Conservation (phyloP, 2,888 invertebrate genomes). For the Orgyia antiqua region DNA sequence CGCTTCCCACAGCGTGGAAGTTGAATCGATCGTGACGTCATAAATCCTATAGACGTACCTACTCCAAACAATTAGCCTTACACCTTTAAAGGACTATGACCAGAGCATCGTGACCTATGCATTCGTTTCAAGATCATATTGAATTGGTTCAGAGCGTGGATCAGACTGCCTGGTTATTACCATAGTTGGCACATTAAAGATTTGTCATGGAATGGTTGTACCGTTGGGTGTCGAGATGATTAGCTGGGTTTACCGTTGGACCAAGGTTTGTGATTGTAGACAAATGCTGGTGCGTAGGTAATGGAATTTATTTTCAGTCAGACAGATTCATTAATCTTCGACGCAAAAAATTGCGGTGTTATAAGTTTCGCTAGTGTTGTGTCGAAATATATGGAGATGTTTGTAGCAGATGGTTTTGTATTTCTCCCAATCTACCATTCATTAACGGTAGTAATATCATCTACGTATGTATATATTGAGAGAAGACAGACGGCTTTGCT, state of each 20-base stretch:
- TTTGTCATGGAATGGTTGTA: conserved; percentile 48
- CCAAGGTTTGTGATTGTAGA: conserved; percentile 8
- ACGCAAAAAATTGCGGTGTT: not conserved
- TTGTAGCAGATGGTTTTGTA: no score
- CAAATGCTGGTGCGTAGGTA: conserved; percentile 7
- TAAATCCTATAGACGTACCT: conserved; percentile 47
- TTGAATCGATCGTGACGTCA: conserved; percentile 46
- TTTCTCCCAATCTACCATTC: no score
- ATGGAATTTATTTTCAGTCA: not conserved
- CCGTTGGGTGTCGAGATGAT: conserved; percentile 39
- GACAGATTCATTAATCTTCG: not conserved
- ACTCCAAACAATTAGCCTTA: conserved; percentile 61
- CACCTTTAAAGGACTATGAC: conserved; percentile 42
- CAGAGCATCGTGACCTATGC: conserved; percentile 21
- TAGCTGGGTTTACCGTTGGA: conserved; percentile 16
- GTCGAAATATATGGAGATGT: no score
- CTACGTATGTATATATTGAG: no score
- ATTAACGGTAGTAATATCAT: no score
- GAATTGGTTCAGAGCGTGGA: conserved; percentile 15
- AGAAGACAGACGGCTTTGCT: no score
- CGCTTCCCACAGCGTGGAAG: conserved; percentile 30
- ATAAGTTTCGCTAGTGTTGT: no score
- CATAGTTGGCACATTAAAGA: conserved; percentile 49
- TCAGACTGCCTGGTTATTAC: conserved; percentile 29
- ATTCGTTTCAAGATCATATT: conserved; percentile 12